Evolutionary conservation across 2,113 vertebrate species (phyloP).

Genomic region (Mirounga angustirostris): DNA sequence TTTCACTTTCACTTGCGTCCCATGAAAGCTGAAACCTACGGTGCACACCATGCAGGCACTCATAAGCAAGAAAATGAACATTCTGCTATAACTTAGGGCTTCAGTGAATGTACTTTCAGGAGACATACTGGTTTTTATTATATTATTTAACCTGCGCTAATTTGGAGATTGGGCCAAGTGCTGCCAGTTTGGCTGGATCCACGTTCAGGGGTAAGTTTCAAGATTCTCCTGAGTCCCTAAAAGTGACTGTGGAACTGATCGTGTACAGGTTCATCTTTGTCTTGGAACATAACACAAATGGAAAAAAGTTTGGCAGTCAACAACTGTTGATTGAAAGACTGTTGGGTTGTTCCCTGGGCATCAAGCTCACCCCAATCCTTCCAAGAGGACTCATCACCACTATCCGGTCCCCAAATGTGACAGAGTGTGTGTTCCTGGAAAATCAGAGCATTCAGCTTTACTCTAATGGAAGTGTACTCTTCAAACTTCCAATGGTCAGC

Average conservation of each 20-base stretch:
- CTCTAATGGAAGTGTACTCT: constrained; percentile 51
- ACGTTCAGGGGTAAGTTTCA: constrained; percentile 63
- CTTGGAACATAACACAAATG: constrained; percentile 74
- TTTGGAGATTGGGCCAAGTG: constrained; percentile 82
- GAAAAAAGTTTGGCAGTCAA: constrained; percentile 76
- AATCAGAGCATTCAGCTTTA: constrained; percentile 71
- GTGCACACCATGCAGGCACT: constrained; percentile 86
- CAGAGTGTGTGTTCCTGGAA: constrained; percentile 49
- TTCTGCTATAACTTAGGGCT: constrained; percentile 78
- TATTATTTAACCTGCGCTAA: constrained; percentile 66
- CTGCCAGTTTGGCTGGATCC: constrained; percentile 79
- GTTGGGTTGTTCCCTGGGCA: constrained; percentile 76
- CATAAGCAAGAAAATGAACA: constrained; percentile 82
- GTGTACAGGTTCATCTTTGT: constrained; percentile 66
- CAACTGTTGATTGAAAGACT: constrained; percentile 80
- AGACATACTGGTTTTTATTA: constrained; percentile 75
- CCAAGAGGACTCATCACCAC: constrained; percentile 72
- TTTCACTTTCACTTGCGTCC: constrained; percentile 75
- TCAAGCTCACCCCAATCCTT: constrained; percentile 79
- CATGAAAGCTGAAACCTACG: constrained; percentile 78
- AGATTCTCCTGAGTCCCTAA: constrained; percentile 71
- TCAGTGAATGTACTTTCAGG: constrained; percentile 82
- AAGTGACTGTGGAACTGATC: constrained; percentile 71
- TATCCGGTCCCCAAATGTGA: constrained; percentile 53
- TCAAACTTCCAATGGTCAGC: constrained; percentile 65